Percentiles rank a stretch among this genome's conserved stretches.
Evolutionary conservation across 2,888 invertebrate genomes (phyloP).

Genomic region (Xestia c-nigrum): DNA sequence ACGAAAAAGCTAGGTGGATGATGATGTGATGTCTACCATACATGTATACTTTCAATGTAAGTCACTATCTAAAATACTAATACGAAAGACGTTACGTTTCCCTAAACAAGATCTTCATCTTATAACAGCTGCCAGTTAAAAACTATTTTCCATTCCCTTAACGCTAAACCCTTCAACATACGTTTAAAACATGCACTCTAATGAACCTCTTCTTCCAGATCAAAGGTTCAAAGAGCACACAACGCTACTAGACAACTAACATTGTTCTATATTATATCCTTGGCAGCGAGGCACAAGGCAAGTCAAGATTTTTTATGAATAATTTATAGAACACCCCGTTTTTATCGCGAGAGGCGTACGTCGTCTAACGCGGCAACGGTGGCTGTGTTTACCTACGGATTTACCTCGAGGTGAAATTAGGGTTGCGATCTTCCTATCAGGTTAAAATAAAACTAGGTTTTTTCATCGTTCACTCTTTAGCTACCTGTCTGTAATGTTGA

Average conservation of each 20-base stretch:
- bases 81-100: no score
- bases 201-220: conserved; percentile 13
- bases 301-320: conserved; percentile 88
- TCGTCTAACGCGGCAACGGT: conserved; percentile 48
- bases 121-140: not conserved
- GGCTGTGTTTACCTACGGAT: conserved; percentile 72
- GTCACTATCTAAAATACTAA: not conserved
- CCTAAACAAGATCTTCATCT: no score
- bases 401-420: conserved; percentile 67
- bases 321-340: conserved; percentile 84
- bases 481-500: conserved; percentile 23
- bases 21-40: not conserved
- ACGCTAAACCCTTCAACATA: not conserved
- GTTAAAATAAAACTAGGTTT: conserved; percentile 43
- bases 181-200: not conserved
- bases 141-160: not conserved
- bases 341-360: conserved; percentile 77
- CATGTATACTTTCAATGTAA: not conserved
- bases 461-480: conserved; percentile 32
- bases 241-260: conserved; percentile 30
- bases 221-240: conserved; percentile 32
- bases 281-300: conserved; percentile 52
- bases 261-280: conserved; percentile 57
- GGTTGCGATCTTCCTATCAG: conserved; percentile 47
- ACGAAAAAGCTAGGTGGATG: not conserved